Percentiles rank a stretch among this genome's conserved stretches.
phyloP scores from a whole-genome alignment of 2,113 vertebrate species.

The Erpornis zantholeuca region DNA sequence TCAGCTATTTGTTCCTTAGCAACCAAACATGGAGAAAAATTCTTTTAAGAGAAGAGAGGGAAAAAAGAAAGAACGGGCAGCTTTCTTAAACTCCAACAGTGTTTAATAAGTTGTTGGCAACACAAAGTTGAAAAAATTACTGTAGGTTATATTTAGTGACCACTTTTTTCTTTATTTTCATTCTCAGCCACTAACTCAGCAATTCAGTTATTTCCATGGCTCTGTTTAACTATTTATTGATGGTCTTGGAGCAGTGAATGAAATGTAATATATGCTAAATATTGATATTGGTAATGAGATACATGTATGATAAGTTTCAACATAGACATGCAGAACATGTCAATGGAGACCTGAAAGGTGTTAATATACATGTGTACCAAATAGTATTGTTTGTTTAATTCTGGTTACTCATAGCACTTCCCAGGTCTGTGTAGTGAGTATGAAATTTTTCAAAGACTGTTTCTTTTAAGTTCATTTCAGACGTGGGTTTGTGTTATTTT shows the following conservation, averaged over 20 bases:
- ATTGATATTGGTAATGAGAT: not conserved
- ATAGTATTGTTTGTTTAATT: not conserved
- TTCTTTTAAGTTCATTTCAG: not conserved
- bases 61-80: too few species aligned
- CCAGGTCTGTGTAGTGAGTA: not conserved
- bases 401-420: not conserved
- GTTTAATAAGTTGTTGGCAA: not conserved
- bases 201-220: not conserved
- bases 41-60: too few species aligned
- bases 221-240: not conserved
- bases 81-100: too few species aligned
- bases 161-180: not conserved
- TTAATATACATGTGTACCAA: not conserved
- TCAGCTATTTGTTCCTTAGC: too few species aligned
- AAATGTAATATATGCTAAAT: not conserved
- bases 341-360: not conserved
- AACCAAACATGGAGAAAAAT: too few species aligned
- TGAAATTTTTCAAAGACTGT: not conserved
- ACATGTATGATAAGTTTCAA: not conserved
- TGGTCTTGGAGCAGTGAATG: not conserved
- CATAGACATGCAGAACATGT: not conserved
- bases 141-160: not conserved
- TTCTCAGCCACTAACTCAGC: not conserved
- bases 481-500: not conserved
- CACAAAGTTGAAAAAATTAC: not conserved